These are phyloP conservation scores for Paralinhomoeus sp. DNA, from an alignment of 2,888 invertebrate genomes.

Conservation along the genomic window DNA sequence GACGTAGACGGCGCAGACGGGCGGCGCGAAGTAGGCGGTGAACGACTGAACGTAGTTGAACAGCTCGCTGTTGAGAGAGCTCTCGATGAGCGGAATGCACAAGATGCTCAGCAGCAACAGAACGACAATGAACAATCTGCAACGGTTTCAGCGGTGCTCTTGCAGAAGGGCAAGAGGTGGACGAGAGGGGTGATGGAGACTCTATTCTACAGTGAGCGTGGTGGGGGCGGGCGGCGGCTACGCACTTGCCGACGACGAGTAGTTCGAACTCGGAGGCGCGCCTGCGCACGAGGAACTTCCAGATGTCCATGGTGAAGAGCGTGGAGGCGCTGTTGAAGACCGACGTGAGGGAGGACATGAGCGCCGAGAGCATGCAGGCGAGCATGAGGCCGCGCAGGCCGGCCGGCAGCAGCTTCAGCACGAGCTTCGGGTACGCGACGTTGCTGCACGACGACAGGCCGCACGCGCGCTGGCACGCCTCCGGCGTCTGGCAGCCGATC, in stretches of 20 bases:
- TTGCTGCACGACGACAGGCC: too few species aligned
- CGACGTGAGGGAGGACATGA: constrained; percentile 35
- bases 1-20: constrained; percentile 34
- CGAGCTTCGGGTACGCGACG: constrained; percentile 34
- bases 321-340: constrained; percentile 37
- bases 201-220: too few species aligned
- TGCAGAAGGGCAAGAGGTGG: too few species aligned
- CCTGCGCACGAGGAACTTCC: not conserved
- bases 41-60: constrained; percentile 36
- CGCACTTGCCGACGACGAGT: not conserved
- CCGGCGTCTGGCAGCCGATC: too few species aligned
- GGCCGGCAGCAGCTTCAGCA: too few species aligned
- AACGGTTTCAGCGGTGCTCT: constrained; percentile 1
- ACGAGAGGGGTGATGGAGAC: too few species aligned
- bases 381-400: constrained; percentile 28
- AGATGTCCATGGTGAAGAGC: constrained; percentile 36
- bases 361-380: constrained; percentile 35
- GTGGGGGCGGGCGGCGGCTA: too few species aligned
- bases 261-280: not conserved
- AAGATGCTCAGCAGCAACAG: constrained; percentile 27
- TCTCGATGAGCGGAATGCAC: constrained; percentile 30
- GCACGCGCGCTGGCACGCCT: too few species aligned
- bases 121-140: constrained; percentile 26
- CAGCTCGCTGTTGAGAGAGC: constrained; percentile 30
- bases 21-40: constrained; percentile 34